phyloP scores from a whole-genome alignment of 2,797 vertebrate species.

The Apogon talboti region DNA sequence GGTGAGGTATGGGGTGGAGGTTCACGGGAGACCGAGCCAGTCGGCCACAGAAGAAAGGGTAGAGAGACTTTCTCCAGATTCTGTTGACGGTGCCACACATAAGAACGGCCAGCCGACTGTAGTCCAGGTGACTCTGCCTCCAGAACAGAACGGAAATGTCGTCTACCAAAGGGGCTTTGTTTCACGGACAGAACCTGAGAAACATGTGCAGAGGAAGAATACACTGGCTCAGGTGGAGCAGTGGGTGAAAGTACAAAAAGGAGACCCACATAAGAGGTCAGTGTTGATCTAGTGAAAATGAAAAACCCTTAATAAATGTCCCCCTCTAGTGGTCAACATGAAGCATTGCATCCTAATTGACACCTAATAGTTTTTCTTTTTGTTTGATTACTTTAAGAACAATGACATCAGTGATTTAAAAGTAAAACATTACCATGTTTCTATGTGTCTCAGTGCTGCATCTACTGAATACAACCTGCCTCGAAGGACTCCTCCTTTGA shows the following conservation, averaged over 20 bases:
- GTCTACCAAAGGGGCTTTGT: constrained; percentile 86
- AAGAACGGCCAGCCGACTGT: constrained; percentile 86
- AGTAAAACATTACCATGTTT: constrained; percentile 7
- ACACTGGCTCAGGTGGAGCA: constrained; percentile 93
- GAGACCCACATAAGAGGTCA: constrained; percentile 86
- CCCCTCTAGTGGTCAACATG: constrained; percentile 72
- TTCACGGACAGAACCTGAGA: constrained; percentile 84
- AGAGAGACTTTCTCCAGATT: constrained; percentile 85
- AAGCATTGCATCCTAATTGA: background rate
- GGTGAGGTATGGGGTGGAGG: constrained; percentile 82
- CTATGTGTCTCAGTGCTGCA: constrained; percentile 67
- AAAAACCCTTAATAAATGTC: constrained; percentile 28
- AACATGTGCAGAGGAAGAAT: constrained; percentile 91
- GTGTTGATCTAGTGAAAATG: constrained; percentile 9
- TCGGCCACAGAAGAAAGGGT: constrained; percentile 73
- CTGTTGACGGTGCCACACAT: constrained; percentile 75
- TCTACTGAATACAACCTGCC: constrained; percentile 87
- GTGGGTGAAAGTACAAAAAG: constrained; percentile 96
- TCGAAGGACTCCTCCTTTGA: constrained; percentile 88
- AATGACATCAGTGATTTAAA: background rate
- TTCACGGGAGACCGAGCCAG: constrained; percentile 80
- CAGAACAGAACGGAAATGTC: constrained; percentile 90
- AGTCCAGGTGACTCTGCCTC: constrained; percentile 70
- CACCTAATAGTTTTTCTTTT: background rate
- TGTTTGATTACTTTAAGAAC: background rate